Conservation (phyloP, 1,140 invertebrate genomes). For the Dendroctonus ponderosae region DNA sequence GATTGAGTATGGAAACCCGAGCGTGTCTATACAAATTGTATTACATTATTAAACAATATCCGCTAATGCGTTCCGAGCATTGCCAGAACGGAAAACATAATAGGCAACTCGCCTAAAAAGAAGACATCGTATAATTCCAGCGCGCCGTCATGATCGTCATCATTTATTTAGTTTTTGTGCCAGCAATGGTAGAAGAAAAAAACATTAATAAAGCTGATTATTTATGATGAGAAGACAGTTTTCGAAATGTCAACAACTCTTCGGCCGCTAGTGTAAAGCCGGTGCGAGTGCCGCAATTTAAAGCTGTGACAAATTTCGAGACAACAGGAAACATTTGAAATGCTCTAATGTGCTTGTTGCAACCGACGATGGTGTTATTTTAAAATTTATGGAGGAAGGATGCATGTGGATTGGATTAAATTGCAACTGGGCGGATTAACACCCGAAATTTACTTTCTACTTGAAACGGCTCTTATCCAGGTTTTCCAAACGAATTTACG, state of each 20-base stretch:
- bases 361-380: background rate
- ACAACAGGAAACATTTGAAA: slow-evolving; percentile 5
- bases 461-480: too few species aligned
- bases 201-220: slow-evolving; percentile 6
- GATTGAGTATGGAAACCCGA: too few species aligned
- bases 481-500: too few species aligned
- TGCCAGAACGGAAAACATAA: too few species aligned
- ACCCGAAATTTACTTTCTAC: too few species aligned
- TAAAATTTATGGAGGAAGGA: slow-evolving; percentile 14
- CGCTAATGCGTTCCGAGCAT: too few species aligned
- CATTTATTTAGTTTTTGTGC: too few species aligned
- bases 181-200: background rate
- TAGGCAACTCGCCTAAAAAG: too few species aligned
- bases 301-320: slow-evolving; percentile 12
- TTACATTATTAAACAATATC: too few species aligned
- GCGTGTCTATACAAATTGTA: too few species aligned
- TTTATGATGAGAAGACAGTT: slow-evolving; percentile 14
- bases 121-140: too few species aligned
- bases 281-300: slow-evolving; percentile 4
- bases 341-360: slow-evolving; percentile 9
- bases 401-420: background rate
- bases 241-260: slow-evolving; percentile 8
- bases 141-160: too few species aligned
- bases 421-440: background rate
- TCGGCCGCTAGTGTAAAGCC: slow-evolving; percentile 1